Evolutionary conservation across 2,113 vertebrate species (phyloP).

Genomic region (Otolemur garnettii): DNA sequence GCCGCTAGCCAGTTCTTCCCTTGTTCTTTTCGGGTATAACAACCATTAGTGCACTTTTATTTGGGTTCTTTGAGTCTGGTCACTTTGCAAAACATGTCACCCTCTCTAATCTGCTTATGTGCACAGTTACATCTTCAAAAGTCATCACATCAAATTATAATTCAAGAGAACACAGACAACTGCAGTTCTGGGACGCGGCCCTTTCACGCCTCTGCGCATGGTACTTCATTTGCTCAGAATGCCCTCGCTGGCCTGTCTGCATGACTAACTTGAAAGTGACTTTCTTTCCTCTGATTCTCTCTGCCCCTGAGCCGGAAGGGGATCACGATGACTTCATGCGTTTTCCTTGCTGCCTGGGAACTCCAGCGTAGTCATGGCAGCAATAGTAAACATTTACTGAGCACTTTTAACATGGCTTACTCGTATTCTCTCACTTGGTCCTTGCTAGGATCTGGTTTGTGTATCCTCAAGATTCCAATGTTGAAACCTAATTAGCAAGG

Average conservation of each 20-base stretch:
- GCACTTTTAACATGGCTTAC: not conserved
- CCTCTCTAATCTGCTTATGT: not conserved
- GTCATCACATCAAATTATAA: not conserved
- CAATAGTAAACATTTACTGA: not conserved
- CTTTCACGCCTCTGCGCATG: no score
- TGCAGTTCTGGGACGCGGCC: not conserved
- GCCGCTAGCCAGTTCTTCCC: not conserved
- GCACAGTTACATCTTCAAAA: not conserved
- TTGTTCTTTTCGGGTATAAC: not conserved
- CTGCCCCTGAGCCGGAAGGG: not conserved
- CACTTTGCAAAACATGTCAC: not conserved
- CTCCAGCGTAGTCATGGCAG: accelerated
- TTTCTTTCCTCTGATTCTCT: not conserved
- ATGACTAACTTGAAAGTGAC: not conserved
- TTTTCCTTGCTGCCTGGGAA: not conserved
- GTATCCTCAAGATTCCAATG: not conserved
- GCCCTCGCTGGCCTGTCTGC: not conserved
- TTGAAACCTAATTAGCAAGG: not conserved
- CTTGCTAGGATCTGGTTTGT: not conserved
- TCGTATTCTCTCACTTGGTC: not conserved
- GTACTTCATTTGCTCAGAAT: not conserved
- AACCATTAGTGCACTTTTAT: not conserved
- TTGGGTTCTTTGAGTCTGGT: not conserved
- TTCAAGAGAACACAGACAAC: not conserved
- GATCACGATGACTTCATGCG: not conserved